A percentile compares a stretch with the other conserved stretches of the same genome.
phyloP scores from a whole-genome alignment of 2,113 vertebrate genomes.

The Synchiropus splendidus region DNA sequence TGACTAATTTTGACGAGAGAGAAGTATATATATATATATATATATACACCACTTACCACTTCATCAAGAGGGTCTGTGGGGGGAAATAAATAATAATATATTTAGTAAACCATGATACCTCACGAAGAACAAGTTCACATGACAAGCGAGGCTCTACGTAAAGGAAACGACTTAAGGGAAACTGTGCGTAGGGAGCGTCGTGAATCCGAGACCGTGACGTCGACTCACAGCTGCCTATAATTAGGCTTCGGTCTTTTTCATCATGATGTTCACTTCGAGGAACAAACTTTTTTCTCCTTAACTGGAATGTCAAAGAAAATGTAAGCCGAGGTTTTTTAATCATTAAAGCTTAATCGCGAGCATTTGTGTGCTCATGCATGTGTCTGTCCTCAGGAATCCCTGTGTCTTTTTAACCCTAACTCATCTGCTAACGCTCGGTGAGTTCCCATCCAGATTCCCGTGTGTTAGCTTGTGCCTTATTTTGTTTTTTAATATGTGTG shows the following conservation, averaged over 20 bases:
- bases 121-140: too few species aligned
- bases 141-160: too few species aligned
- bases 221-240: conserved; percentile 38
- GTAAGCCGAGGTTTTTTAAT: conserved; percentile 15
- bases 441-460: conserved; percentile 9
- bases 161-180: too few species aligned
- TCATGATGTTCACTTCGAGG: not conserved
- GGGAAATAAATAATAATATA: too few species aligned
- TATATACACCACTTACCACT: too few species aligned
- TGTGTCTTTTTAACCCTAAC: conserved; percentile 25
- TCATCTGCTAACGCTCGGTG: conserved; percentile 31
- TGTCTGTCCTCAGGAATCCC: conserved; percentile 27
- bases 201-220: conserved; percentile 6
- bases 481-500: not conserved
- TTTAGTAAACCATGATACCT: too few species aligned
- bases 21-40: too few species aligned
- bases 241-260: conserved; percentile 12
- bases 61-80: too few species aligned
- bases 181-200: too few species aligned
- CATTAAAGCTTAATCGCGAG: not conserved
- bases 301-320: conserved; percentile 14
- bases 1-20: too few species aligned
- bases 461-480: accelerated
- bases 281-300: conserved; percentile 2
- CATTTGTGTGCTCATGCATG: not conserved